Conservation (phyloP, 2,888 invertebrate species). For the Drosophila parthenogenetica region DNA sequence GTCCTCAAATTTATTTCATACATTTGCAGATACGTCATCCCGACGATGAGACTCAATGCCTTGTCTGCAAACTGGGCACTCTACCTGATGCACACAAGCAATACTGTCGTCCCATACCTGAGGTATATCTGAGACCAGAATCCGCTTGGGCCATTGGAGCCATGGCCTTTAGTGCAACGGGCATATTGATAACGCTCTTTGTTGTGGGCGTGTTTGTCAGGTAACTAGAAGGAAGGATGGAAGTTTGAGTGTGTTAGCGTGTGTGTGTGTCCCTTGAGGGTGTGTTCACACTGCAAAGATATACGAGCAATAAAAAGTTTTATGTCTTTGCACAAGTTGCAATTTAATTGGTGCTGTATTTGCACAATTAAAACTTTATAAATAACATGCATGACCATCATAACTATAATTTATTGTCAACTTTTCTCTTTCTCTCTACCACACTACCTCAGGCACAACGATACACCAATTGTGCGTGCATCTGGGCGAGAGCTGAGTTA, state of each 20-base stretch:
- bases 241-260: background rate
- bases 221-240: constrained; percentile 63
- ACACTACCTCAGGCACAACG: constrained; percentile 88
- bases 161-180: constrained; percentile 94
- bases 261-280: background rate
- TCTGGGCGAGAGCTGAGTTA: constrained; percentile 96
- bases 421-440: background rate
- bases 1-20: background rate
- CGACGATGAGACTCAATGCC: constrained; percentile 92
- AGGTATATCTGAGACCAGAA: constrained; percentile 92
- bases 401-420: background rate
- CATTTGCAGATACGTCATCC: constrained; percentile 90
- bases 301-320: constrained; percentile 48
- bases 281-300: background rate
- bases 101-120: constrained; percentile 91
- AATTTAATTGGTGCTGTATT: constrained; percentile 39
- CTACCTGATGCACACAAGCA: constrained; percentile 92
- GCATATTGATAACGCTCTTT: constrained; percentile 92
- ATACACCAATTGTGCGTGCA: constrained; percentile 98
- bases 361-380: background rate
- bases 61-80: constrained; percentile 92
- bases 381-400: constrained; percentile 7
- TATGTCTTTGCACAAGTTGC: constrained; percentile 23
- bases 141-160: constrained; percentile 97
- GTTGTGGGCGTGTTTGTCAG: constrained; percentile 92